These are phyloP conservation scores for Solen grandis DNA, from an alignment of 1,140 invertebrate genomes.

Conservation along the genomic window DNA sequence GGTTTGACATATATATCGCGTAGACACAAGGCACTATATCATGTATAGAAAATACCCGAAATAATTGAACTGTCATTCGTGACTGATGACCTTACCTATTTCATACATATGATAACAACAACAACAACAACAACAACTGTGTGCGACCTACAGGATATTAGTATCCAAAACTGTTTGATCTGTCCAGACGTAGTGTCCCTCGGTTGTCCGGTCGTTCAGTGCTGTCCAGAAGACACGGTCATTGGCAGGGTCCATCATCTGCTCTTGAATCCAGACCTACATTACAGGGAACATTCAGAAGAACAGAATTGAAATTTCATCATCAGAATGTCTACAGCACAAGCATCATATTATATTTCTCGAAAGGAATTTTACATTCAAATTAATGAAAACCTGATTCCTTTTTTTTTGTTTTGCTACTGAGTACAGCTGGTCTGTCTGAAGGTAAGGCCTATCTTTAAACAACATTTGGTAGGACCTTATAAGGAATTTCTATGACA, in stretches of 20 bases:
- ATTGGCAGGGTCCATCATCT: conserved; percentile 16
- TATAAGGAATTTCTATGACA: not conserved
- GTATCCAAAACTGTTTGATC: conserved; percentile 9
- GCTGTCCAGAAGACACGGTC: conserved; percentile 26
- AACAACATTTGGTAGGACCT: not conserved
- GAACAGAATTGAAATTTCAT: not conserved
- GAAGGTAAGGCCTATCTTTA: not conserved
- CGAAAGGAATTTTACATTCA: too few species aligned
- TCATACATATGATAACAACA: not conserved
- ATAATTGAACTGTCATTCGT: too few species aligned
- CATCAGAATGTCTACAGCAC: not conserved
- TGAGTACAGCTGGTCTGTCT: too few species aligned
- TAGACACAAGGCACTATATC: too few species aligned
- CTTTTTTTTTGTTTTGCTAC: too few species aligned
- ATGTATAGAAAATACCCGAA: too few species aligned
- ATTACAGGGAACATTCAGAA: not conserved
- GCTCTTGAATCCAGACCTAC: conserved; percentile 10
- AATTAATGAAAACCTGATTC: too few species aligned
- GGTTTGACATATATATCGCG: too few species aligned
- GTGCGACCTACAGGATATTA: conserved; percentile 27
- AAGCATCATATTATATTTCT: not conserved
- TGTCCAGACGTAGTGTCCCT: conserved; percentile 31
- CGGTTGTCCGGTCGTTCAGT: conserved; percentile 12
- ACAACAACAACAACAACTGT: not conserved
- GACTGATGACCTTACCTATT: not conserved